Conservation (phyloP, 2,888 invertebrate genomes). For the Epiblema foenella region DNA sequence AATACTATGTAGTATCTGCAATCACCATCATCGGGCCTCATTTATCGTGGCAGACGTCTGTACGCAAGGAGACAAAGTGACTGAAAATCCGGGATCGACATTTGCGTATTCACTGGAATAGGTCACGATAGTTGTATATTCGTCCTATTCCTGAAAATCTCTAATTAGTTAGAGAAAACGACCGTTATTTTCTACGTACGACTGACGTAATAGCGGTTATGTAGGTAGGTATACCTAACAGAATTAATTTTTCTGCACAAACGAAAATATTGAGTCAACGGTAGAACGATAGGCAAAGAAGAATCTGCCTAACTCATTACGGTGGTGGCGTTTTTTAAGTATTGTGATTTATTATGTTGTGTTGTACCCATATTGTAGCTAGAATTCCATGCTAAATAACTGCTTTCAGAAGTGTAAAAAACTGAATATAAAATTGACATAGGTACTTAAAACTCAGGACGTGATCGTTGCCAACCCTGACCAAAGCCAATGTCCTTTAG, state of each 20-base stretch:
- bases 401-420: background rate
- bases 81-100: too few relatives aligned
- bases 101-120: background rate
- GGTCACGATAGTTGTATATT: background rate
- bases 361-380: background rate
- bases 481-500: constrained; percentile 71
- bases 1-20: too few relatives aligned
- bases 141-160: background rate
- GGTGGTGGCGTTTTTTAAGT: background rate
- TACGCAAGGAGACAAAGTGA: too few relatives aligned
- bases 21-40: too few relatives aligned
- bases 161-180: background rate
- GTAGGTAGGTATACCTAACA: too few relatives aligned
- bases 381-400: background rate
- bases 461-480: constrained; percentile 54
- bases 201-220: background rate
- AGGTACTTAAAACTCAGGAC: background rate
- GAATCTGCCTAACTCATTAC: background rate
- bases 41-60: too few relatives aligned
- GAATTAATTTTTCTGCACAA: background rate
- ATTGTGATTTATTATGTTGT: too few relatives aligned
- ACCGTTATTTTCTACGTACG: background rate
- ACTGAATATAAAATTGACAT: background rate
- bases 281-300: background rate
- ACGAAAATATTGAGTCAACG: background rate